phyloP scores from a whole-genome alignment of 1,140 invertebrate genomes.

The Odontomachus brunneus region DNA sequence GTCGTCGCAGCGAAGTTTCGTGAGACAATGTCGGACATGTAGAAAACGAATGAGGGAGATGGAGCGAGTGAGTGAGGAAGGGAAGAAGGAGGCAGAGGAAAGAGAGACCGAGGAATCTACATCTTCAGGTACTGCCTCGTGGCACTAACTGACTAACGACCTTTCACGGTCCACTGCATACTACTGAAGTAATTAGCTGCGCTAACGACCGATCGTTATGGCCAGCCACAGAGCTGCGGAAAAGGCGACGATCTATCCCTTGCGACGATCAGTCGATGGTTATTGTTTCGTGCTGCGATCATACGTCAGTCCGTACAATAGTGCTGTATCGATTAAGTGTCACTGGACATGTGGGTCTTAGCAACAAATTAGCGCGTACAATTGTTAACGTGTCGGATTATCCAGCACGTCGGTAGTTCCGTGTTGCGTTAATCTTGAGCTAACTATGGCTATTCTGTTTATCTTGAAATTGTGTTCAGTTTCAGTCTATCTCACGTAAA shows the following conservation, averaged over 20 bases:
- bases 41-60: constrained; percentile 19
- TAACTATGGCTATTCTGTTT: too few relatives aligned
- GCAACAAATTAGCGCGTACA: too few relatives aligned
- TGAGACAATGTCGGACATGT: constrained; percentile 10
- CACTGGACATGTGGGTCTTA: too few relatives aligned
- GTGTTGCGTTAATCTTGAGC: not conserved
- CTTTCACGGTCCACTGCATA: constrained; percentile 67
- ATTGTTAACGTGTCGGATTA: not conserved
- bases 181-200: constrained; percentile 69
- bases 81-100: not conserved
- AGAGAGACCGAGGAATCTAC: constrained; percentile 12
- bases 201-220: constrained; percentile 73
- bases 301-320: constrained; percentile 4
- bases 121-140: constrained; percentile 57
- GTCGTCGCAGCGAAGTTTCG: constrained; percentile 20
- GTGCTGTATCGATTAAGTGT: constrained; percentile 18
- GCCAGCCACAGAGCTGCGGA: constrained; percentile 61
- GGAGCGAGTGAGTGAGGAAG: not conserved
- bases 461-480: too few relatives aligned
- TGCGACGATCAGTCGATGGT: constrained; percentile 52
- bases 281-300: not conserved
- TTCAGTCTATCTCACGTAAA: too few relatives aligned
- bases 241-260: constrained; percentile 66
- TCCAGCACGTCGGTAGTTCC: not conserved
- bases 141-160: constrained; percentile 70